A percentile compares a stretch with the other conserved stretches of the same genome.
These are phyloP conservation scores for Atta cephalotes DNA, from an alignment of 1,140 invertebrate species.

Conservation along the genomic window DNA sequence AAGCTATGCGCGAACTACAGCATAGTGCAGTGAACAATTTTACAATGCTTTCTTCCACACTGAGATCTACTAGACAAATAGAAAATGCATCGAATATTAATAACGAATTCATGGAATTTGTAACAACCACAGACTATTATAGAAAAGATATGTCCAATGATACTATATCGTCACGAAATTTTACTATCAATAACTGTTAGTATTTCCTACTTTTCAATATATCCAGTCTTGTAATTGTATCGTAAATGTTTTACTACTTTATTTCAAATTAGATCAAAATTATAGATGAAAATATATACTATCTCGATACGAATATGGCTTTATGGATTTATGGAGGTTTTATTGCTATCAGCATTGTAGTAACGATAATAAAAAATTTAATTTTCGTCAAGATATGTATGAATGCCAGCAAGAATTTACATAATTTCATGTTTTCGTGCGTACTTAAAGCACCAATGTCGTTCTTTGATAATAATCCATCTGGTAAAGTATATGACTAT, in stretches of 20 bases:
- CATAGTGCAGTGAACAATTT: background rate
- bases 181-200: slow-evolving; percentile 66
- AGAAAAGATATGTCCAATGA: background rate
- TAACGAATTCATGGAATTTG: background rate
- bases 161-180: slow-evolving; percentile 80
- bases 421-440: slow-evolving; percentile 89
- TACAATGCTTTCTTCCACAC: background rate
- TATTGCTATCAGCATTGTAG: slow-evolving; percentile 78
- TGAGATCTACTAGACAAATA: slow-evolving; percentile 8
- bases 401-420: slow-evolving; percentile 89
- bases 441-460: slow-evolving; percentile 88
- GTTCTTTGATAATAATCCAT: slow-evolving; percentile 91
- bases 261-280: slow-evolving; percentile 36
- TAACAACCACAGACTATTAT: background rate
- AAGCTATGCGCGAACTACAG: slow-evolving; percentile 5
- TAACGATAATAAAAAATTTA: slow-evolving; percentile 83
- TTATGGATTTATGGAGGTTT: slow-evolving; percentile 84
- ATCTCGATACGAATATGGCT: slow-evolving; percentile 75
- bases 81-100: slow-evolving; percentile 7
- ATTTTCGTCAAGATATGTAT: slow-evolving; percentile 88
- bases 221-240: background rate
- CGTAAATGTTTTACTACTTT: background rate
- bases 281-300: slow-evolving; percentile 44
- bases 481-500: slow-evolving; percentile 82
- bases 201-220: slow-evolving; percentile 21